phyloP scores from a whole-genome alignment of 2,113 vertebrate species.

The Carlito syrichta region DNA sequence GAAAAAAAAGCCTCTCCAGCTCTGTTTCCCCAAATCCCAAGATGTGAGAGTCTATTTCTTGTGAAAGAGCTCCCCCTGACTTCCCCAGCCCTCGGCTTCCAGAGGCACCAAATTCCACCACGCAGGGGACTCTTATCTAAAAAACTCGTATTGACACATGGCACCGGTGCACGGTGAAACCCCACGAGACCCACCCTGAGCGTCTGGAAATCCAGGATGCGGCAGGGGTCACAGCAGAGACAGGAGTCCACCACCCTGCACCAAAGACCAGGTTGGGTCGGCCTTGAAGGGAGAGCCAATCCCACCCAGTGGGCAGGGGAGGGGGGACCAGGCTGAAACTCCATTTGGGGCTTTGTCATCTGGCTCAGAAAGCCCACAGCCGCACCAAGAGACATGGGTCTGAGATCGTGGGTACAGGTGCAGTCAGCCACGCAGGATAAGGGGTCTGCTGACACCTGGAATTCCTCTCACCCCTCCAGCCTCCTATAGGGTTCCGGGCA shows the following conservation, averaged over 20 bases:
- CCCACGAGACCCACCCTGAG: neutral
- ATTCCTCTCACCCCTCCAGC: neutral
- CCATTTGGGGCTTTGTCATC: neutral
- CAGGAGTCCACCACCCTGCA: neutral
- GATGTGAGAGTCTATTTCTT: conserved; percentile 78
- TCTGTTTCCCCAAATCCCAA: conserved; percentile 78
- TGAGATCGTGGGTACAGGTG: rapidly evolving
- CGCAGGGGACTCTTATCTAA: neutral
- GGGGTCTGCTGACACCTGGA: neutral
- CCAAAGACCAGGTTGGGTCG: conserved; percentile 10
- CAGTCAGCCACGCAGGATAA: neutral
- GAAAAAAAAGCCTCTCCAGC: conserved; percentile 1
- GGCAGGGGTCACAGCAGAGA: neutral
- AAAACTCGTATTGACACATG: neutral
- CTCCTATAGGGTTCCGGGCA: neutral
- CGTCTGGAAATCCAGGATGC: conserved; percentile 22
- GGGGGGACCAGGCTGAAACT: neutral
- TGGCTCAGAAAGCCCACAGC: neutral
- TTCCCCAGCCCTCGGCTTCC: conserved; percentile 77
- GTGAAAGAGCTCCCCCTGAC: conserved; percentile 89
- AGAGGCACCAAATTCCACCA: conserved; percentile 58
- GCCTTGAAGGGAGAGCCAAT: neutral
- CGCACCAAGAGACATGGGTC: neutral
- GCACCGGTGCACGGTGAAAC: neutral
- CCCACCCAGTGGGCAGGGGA: neutral